Conservation (phyloP, 2,888 invertebrate genomes). For the Aleiodes leptofemur region DNA sequence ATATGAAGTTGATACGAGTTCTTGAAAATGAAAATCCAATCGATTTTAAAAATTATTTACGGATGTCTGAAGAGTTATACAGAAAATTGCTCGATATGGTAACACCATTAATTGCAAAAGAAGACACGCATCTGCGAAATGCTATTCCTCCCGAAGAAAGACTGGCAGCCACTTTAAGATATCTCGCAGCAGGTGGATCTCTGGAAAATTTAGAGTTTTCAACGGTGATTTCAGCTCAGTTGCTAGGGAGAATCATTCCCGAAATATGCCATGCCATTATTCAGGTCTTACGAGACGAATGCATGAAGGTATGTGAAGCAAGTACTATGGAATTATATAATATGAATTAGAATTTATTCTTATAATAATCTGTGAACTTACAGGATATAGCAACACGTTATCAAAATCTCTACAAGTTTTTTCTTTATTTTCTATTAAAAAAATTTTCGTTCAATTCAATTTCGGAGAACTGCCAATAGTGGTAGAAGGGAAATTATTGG, state of each 20-base stretch:
- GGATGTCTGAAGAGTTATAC: constrained; percentile 26
- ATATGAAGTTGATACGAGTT: constrained; percentile 11
- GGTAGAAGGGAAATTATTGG: too few species aligned
- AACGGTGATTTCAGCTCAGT: constrained; percentile 46
- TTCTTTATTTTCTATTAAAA: too few species aligned
- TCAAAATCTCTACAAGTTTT: too few species aligned
- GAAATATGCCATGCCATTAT: constrained; percentile 43
- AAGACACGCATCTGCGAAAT: too few species aligned
- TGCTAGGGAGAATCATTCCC: constrained; percentile 48
- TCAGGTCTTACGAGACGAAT: constrained; percentile 41
- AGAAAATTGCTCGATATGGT: constrained; percentile 23
- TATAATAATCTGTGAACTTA: too few species aligned
- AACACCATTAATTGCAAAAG: constrained; percentile 22
- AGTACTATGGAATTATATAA: neutral
- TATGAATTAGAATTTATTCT: too few species aligned
- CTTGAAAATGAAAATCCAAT: constrained; percentile 18
- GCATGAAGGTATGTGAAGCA: constrained; percentile 53
- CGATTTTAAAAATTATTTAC: constrained; percentile 30
- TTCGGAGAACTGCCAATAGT: too few species aligned
- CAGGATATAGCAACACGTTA: too few species aligned
- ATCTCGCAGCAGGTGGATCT: constrained; percentile 27
- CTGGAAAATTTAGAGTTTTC: constrained; percentile 48
- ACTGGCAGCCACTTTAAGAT: constrained; percentile 17
- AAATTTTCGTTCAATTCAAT: too few species aligned
- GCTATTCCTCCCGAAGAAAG: constrained; percentile 37